phyloP scores from a whole-genome alignment of 2,113 vertebrate species.

The Struthio camelus region DNA sequence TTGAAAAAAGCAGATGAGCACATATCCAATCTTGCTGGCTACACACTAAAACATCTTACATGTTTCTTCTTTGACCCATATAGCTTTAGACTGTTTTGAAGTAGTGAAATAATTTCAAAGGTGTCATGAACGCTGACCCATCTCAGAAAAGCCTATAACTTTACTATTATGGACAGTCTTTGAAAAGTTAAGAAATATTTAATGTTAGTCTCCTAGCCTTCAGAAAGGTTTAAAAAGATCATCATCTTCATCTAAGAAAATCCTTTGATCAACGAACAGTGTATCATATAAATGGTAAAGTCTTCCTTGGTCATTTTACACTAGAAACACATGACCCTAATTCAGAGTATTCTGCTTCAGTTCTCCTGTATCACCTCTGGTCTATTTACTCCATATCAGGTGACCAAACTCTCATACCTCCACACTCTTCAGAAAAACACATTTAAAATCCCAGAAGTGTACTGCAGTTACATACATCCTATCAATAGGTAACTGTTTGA shows the following conservation, averaged over 20 bases:
- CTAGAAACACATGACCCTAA: not conserved
- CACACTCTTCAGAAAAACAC: not conserved
- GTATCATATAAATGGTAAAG: not conserved
- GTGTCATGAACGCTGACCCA: not conserved
- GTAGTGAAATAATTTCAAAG: not conserved
- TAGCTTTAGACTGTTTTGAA: not conserved
- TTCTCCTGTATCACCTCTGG: not conserved
- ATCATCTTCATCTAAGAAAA: not conserved
- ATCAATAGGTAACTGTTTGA: not conserved
- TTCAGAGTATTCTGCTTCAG: not conserved
- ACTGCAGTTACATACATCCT: not conserved
- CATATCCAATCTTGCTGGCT: not conserved
- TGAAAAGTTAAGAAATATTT: not conserved
- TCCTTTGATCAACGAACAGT: too few species aligned
- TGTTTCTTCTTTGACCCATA: not conserved
- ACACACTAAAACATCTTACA: not conserved
- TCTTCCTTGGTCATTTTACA: not conserved
- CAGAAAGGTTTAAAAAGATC: not conserved
- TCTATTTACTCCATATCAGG: not conserved
- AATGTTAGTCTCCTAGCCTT: not conserved
- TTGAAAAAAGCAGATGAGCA: not conserved
- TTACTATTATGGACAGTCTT: not conserved
- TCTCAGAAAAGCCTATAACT: not conserved
- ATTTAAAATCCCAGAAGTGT: not conserved
- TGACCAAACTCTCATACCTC: not conserved